Percentiles rank a stretch among this genome's conserved stretches.
Evolutionary conservation across 1,140 invertebrate genomes (phyloP).

Genomic region (Ips typographus): DNA sequence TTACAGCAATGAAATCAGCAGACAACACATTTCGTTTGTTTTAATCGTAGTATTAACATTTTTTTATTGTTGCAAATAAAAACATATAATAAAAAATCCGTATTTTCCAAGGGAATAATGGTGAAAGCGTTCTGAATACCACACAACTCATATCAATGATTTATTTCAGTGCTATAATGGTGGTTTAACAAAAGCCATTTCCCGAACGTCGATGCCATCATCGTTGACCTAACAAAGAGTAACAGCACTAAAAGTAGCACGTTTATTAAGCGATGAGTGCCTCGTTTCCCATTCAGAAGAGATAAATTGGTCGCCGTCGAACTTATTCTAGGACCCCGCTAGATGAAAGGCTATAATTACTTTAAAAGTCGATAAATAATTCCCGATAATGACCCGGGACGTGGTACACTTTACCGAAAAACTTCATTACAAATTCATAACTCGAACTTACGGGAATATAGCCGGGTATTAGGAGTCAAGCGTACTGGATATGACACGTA

Average conservation of each 20-base stretch:
- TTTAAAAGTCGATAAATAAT: slow-evolving; percentile 18
- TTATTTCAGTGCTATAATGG: background rate
- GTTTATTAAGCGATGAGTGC: background rate
- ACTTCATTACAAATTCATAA: slow-evolving; percentile 22
- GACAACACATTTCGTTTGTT: too few relatives aligned
- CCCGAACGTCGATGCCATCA: background rate
- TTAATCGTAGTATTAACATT: too few relatives aligned
- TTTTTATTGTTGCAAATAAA: too few relatives aligned
- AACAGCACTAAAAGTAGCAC: background rate
- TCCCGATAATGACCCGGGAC: slow-evolving; percentile 8
- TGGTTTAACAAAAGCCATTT: background rate
- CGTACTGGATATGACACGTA: slow-evolving; percentile 22
- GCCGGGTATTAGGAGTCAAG: slow-evolving; percentile 12
- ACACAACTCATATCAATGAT: background rate
- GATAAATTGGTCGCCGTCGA: slow-evolving; percentile 1
- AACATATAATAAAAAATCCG: too few relatives aligned
- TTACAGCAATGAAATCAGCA: too few relatives aligned
- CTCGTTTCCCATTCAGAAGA: background rate
- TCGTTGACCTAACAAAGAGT: slow-evolving; percentile 1
- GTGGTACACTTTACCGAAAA: slow-evolving; percentile 11
- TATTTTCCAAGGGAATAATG: too few relatives aligned
- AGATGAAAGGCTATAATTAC: slow-evolving; percentile 5
- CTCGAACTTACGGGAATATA: slow-evolving; percentile 9
- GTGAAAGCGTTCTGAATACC: too few relatives aligned
- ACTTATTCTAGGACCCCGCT: slow-evolving; percentile 3